Evolutionary conservation across 2,113 vertebrate genomes (phyloP).

Genomic region (Gobiocypris rarus): DNA sequence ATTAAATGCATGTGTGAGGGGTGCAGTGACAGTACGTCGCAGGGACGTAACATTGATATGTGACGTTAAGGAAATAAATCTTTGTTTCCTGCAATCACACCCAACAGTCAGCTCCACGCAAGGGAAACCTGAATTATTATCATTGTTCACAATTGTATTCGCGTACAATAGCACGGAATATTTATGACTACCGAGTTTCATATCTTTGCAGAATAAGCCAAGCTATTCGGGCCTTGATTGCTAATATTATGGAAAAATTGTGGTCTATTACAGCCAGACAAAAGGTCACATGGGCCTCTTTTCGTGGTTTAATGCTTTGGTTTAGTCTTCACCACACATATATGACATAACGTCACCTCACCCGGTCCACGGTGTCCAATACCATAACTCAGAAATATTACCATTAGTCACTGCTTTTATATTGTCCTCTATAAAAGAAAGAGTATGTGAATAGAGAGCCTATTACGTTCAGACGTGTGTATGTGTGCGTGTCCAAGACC

Average conservation of each 20-base stretch:
- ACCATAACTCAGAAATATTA: constrained; percentile 52
- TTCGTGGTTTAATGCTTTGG: constrained; percentile 52
- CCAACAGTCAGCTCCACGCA: constrained; percentile 15
- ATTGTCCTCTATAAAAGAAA: constrained; percentile 23
- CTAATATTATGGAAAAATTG: constrained; percentile 48
- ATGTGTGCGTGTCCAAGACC: constrained; percentile 39
- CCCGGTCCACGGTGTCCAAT: constrained; percentile 26
- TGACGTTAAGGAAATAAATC: constrained; percentile 44
- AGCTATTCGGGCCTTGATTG: constrained; percentile 37
- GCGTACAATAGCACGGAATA: background rate
- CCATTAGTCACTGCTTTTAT: constrained; percentile 47
- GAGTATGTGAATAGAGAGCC: constrained; percentile 15
- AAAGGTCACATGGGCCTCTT: constrained; percentile 52
- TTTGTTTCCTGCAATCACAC: constrained; percentile 9
- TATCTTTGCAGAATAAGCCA: constrained; percentile 26
- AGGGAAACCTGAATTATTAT: background rate
- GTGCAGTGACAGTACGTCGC: constrained; percentile 47
- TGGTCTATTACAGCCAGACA: constrained; percentile 45
- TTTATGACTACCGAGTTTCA: constrained; percentile 16
- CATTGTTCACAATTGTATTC: constrained; percentile 15
- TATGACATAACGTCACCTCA: constrained; percentile 34
- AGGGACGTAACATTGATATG: constrained; percentile 46
- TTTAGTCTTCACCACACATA: constrained; percentile 47
- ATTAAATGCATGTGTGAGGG: constrained; percentile 76
- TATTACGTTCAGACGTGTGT: constrained; percentile 26